phyloP scores from a whole-genome alignment of 2,113 vertebrate genomes.

The Datnioides undecimradiatus region DNA sequence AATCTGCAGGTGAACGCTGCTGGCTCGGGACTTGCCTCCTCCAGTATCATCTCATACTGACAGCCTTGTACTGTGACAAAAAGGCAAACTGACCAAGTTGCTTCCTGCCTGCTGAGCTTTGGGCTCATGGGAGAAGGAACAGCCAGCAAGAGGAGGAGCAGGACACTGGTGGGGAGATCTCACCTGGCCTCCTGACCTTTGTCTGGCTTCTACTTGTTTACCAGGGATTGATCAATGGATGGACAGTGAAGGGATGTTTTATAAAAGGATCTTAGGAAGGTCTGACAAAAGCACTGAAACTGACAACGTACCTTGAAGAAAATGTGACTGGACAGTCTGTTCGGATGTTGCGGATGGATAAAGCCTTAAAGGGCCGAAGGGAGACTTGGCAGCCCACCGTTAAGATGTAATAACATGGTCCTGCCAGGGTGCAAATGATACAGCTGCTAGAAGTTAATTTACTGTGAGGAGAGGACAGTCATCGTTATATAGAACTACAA shows the following conservation, averaged over 20 bases:
- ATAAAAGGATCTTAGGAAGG: slow-evolving; percentile 69
- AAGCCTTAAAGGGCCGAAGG: slow-evolving; percentile 74
- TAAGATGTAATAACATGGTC: slow-evolving; percentile 63
- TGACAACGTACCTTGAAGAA: slow-evolving; percentile 79
- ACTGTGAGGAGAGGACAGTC: slow-evolving; percentile 73
- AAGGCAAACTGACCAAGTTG: slow-evolving; percentile 74
- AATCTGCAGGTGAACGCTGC: slow-evolving; percentile 93
- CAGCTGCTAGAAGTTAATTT: slow-evolving; percentile 80
- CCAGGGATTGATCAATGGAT: slow-evolving; percentile 54
- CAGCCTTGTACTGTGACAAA: slow-evolving; percentile 65
- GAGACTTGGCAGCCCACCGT: slow-evolving; percentile 71
- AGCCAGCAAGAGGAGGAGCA: slow-evolving; percentile 48
- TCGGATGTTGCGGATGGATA: slow-evolving; percentile 67
- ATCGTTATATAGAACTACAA: slow-evolving; percentile 73
- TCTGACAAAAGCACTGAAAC: slow-evolving; percentile 81
- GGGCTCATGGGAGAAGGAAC: slow-evolving; percentile 28
- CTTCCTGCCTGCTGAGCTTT: slow-evolving; percentile 75
- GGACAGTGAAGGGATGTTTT: slow-evolving; percentile 45
- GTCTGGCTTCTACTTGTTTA: slow-evolving; percentile 67
- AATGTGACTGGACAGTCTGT: slow-evolving; percentile 74
- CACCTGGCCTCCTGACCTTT: slow-evolving; percentile 53
- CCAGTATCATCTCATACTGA: slow-evolving; percentile 96
- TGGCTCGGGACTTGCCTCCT: slow-evolving; percentile 89
- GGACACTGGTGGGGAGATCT: slow-evolving; percentile 35
- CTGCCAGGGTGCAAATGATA: slow-evolving; percentile 74